Conservation (phyloP, 2,888 invertebrate species). For the Caenorhabditis sulstoni region DNA sequence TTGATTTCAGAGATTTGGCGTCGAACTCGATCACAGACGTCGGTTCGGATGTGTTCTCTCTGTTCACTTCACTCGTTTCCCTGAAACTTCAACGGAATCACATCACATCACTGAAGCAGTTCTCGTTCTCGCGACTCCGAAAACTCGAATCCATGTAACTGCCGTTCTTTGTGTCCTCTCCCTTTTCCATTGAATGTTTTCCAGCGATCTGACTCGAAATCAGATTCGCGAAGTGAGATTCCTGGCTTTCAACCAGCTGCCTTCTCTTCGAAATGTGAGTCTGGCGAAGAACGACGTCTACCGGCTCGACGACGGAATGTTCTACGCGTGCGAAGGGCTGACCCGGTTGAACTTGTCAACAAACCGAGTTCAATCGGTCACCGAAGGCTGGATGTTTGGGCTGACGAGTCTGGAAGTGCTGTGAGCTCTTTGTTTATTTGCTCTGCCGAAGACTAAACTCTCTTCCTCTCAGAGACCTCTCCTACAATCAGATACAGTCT, state of each 20-base stretch:
- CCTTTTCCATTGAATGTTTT: conserved; percentile 15
- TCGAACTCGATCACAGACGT: conserved; percentile 66
- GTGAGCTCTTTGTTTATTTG: conserved; percentile 47
- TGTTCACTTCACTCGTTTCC: conserved; percentile 58
- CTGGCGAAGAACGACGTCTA: conserved; percentile 64
- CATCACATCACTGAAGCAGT: conserved; percentile 52
- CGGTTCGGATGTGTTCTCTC: conserved; percentile 58
- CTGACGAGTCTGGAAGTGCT: conserved; percentile 62
- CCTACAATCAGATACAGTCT: conserved; percentile 64
- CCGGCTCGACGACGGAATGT: conserved; percentile 70
- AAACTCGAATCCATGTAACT: conserved; percentile 63
- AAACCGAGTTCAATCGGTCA: conserved; percentile 64
- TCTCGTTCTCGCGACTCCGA: conserved; percentile 60
- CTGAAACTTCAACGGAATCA: conserved; percentile 67
- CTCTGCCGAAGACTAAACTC: neutral
- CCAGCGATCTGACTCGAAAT: conserved; percentile 69
- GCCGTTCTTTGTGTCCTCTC: neutral
- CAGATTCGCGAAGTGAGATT: conserved; percentile 55
- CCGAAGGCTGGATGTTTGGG: conserved; percentile 70
- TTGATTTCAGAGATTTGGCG: conserved; percentile 63
- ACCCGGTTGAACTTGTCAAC: conserved; percentile 66
- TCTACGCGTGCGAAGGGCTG: conserved; percentile 65
- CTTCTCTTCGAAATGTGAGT: conserved; percentile 59
- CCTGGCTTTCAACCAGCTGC: conserved; percentile 62
- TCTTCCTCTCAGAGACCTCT: conserved; percentile 64